Conservation (phyloP, 2,888 invertebrate species). For the Atethmia centrago region DNA sequence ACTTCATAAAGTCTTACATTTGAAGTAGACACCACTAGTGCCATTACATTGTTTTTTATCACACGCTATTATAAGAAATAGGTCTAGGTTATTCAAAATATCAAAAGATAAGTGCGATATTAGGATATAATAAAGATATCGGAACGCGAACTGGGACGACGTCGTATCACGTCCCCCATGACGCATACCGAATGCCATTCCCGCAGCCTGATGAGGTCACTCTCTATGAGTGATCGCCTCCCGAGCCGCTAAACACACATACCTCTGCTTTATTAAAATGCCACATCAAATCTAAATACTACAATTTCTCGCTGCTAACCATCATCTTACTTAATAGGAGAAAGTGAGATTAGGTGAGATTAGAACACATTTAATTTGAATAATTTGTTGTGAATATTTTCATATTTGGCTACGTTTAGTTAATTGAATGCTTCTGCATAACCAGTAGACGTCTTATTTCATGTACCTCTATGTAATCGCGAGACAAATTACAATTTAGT, state of each 20-base stretch:
- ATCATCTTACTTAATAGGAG: constrained; percentile 38
- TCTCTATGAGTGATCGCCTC: constrained; percentile 72
- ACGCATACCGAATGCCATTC: constrained; percentile 80
- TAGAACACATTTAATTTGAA: constrained; percentile 43
- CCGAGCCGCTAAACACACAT: constrained; percentile 77
- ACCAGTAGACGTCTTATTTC: background rate
- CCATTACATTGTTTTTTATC: background rate
- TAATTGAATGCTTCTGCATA: background rate
- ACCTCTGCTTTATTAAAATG: constrained; percentile 69
- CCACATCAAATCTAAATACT: constrained; percentile 53
- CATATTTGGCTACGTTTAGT: background rate
- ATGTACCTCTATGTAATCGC: constrained; percentile 16
- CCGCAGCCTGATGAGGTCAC: constrained; percentile 73
- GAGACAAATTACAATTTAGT: constrained; percentile 37
- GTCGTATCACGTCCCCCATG: constrained; percentile 78
- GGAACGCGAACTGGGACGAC: constrained; percentile 71
- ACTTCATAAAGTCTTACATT: no score
- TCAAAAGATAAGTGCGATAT: constrained; percentile 48
- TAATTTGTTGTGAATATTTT: constrained; percentile 13
- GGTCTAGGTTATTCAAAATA: constrained; percentile 29
- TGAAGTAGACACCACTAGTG: background rate
- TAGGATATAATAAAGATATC: constrained; percentile 62
- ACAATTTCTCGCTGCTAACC: constrained; percentile 9
- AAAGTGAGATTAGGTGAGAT: constrained; percentile 40
- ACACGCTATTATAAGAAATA: background rate